A percentile compares a stretch with the other conserved stretches of the same genome.
Evolutionary conservation across 1,140 invertebrate species (phyloP).

Genomic region (Saccostrea glomerata): DNA sequence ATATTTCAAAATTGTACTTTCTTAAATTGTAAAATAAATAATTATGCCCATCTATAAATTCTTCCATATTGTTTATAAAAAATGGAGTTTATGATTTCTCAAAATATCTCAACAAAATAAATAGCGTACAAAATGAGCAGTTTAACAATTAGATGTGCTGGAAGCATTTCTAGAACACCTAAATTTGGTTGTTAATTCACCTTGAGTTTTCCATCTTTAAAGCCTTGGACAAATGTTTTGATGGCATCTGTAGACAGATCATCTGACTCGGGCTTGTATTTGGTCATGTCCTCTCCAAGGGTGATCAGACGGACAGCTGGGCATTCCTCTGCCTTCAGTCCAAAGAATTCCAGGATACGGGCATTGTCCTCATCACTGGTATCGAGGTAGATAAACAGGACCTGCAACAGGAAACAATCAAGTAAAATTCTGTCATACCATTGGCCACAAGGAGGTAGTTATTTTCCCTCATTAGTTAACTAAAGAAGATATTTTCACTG

Average conservation of each 20-base stretch:
- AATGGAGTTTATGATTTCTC: too few relatives aligned
- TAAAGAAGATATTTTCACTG: too few relatives aligned
- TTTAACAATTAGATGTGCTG: too few relatives aligned
- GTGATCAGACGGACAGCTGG: constrained; percentile 96
- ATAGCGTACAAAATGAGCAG: too few relatives aligned
- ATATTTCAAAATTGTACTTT: not conserved
- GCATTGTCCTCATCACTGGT: constrained; percentile 96
- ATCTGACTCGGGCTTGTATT: constrained; percentile 93
- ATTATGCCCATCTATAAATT: too few relatives aligned
- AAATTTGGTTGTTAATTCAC: constrained; percentile 66
- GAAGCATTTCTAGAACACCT: too few relatives aligned
- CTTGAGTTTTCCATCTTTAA: constrained; percentile 95
- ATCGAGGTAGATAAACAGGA: constrained; percentile 97
- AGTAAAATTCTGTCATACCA: too few relatives aligned
- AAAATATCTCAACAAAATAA: too few relatives aligned
- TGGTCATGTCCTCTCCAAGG: constrained; percentile 98
- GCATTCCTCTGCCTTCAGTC: constrained; percentile 94
- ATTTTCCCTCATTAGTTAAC: too few relatives aligned
- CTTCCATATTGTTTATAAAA: too few relatives aligned
- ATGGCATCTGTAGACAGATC: constrained; percentile 90
- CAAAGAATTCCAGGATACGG: constrained; percentile 99
- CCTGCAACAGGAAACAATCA: constrained; percentile 76
- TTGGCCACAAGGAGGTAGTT: too few relatives aligned
- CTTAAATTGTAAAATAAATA: too few relatives aligned
- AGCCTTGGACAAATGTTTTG: constrained; percentile 90